These are phyloP conservation scores for Oscheius sp. DNA, from an alignment of 2,888 invertebrate genomes.

Conservation along the genomic window DNA sequence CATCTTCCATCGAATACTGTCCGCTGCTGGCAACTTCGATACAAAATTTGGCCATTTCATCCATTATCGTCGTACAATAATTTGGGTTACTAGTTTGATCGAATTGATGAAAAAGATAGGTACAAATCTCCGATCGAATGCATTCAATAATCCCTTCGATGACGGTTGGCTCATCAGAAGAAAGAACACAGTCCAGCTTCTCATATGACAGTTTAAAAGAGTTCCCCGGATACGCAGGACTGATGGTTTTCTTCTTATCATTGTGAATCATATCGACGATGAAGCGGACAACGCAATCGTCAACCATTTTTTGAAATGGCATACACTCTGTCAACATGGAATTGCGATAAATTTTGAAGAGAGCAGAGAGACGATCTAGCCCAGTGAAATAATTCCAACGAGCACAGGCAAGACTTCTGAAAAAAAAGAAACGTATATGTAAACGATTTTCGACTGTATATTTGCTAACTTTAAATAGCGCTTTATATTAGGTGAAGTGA, in stretches of 20 bases:
- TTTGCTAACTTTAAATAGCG: neutral
- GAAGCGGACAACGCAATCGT: neutral
- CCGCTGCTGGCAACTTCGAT: slow-evolving; percentile 17
- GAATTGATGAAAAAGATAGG: slow-evolving; percentile 8
- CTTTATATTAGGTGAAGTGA: neutral
- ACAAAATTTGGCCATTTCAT: slow-evolving; percentile 13
- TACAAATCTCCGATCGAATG: slow-evolving; percentile 21
- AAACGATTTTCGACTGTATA: neutral
- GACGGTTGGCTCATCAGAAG: slow-evolving; percentile 5
- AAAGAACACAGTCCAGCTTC: slow-evolving; percentile 16
- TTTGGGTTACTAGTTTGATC: neutral
- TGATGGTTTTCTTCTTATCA: slow-evolving; percentile 22
- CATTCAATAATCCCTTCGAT: slow-evolving; percentile 18
- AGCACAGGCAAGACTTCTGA: neutral
- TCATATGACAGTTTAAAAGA: slow-evolving; percentile 4
- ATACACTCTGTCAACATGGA: slow-evolving; percentile 14
- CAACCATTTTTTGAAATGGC: slow-evolving; percentile 18
- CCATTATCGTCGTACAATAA: neutral
- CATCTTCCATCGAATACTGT: slow-evolving; percentile 23
- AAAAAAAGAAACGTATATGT: neutral
- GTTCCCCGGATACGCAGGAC: slow-evolving; percentile 8
- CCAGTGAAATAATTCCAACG: neutral
- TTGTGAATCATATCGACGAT: slow-evolving; percentile 13
- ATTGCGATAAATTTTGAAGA: slow-evolving; percentile 25
- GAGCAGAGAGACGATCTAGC: slow-evolving; percentile 12